Evolutionary conservation across 2,113 vertebrate genomes (phyloP), one percentile per base, ranked within the genome.

Genomic region (Poicephalus gulielmi): DNA sequence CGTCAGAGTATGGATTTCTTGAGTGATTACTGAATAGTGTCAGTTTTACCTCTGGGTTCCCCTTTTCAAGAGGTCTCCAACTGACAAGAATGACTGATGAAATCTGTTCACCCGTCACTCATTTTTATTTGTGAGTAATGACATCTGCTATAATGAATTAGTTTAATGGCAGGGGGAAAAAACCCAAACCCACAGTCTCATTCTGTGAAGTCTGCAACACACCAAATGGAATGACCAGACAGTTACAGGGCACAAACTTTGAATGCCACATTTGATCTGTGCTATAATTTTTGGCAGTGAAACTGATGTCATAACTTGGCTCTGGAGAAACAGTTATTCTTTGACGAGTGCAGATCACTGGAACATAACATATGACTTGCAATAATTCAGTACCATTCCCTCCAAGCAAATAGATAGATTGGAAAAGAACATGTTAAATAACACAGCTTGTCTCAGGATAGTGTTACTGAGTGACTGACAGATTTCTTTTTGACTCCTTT

Each of bases 81-180:
- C 78, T 83, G 91, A 70, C 88, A 93, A 92, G 63, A 96, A 91
- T 97, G 94, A 95, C 94, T 85, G 91, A 96, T 88, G 69, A 95
- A 96, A 91, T 90, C 44, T 96, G 69, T 95, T 94, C 63, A 87
- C 69, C 90, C 2, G 67, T 94, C 97, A 97, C 78, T 96, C 87
- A 93, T 96, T 97, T 97, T 97, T 96, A 92, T 97, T 96, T 95
- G 77, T 43, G 63, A 95, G 77, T 95, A 89, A 91, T 96, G 96
- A 97, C 97, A 97, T 82, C 84, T 95, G 86, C 93, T 97, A 90
- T 97, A 97, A 96, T 95, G 95, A 95, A 94, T 95, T 86, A 77
- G 53, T 88, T 94, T 91, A 93, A 82, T 50, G 50, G 46, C 49
- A 66, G 46, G 22, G 62, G 52, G 37, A 7, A 35, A 91, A 92